Percentiles rank a stretch among this genome's conserved stretches.
phyloP scores from a whole-genome alignment of 1,140 invertebrate species.

The Sinonovacula constricta region DNA sequence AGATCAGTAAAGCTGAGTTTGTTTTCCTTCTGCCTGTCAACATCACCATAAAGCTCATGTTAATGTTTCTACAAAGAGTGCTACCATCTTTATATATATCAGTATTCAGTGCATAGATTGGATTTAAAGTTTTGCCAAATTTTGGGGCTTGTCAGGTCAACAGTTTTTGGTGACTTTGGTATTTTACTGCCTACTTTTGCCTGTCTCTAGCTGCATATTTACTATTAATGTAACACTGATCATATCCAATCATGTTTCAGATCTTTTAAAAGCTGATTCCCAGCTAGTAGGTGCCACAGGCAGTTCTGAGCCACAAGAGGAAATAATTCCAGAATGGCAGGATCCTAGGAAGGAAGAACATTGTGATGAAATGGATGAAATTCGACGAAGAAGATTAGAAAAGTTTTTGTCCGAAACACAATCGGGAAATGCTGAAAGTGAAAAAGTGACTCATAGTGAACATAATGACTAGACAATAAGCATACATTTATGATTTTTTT shows the following conservation, averaged over 20 bases:
- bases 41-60: too few species aligned
- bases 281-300: slow-evolving; percentile 68
- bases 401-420: slow-evolving; percentile 58
- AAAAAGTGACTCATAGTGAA: neutral
- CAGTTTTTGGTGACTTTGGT: too few species aligned
- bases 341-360: slow-evolving; percentile 67
- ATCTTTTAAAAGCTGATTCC: slow-evolving; percentile 50
- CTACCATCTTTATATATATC: too few species aligned
- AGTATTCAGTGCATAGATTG: too few species aligned
- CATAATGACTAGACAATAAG: neutral
- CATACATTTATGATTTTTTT: too few species aligned
- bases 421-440: neutral
- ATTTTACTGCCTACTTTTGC: too few species aligned
- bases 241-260: neutral
- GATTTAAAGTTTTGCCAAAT: too few species aligned
- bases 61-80: too few species aligned
- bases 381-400: slow-evolving; percentile 67
- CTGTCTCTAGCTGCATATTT: neutral
- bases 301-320: slow-evolving; percentile 59
- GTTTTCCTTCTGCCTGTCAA: too few species aligned
- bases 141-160: too few species aligned
- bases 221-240: neutral
- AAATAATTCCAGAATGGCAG: slow-evolving; percentile 67
- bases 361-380: slow-evolving; percentile 70
- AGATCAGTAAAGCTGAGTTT: too few species aligned